Base-by-base conservation (phyloP, 1,140 invertebrate species). In the Glossosoma conforme region DNA sequence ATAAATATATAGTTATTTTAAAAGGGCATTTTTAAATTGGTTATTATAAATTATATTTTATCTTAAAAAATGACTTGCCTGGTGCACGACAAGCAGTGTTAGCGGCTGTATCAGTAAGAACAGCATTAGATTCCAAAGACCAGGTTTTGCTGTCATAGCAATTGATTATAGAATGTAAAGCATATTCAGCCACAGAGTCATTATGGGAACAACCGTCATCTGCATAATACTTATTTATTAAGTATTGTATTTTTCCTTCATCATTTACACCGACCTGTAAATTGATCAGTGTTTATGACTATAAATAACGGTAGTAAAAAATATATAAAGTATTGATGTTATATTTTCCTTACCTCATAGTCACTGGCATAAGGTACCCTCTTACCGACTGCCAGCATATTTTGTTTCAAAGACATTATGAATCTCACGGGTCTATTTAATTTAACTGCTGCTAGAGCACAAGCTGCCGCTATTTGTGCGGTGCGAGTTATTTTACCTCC, bases 351-450 rank as follows among this genome's bases (percentile, higher is more conserved):
- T 65, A 83, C 81, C 66, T 86, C 82, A 63, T 87, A 87, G 48
- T 82, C 75, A 30, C 73, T 69, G 6, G 69, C 68, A 9, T 75
- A 74, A 0, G 80, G 70, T 17, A 70, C 60, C 54, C 86, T 66
- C 62, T 86, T 86, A 1, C 87, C 87, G 1, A 81, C 58, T 5
- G 76, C 60, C 33, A 69, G 74, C 81, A 87, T 85, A 56, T 83
- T 86, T 28, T 77, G 76, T 60, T 85, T 75, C 35, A 87, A 67
- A 2, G 80, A 69, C 62, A 85, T 42, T 10, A 73, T 52, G 37
- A 75, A 68, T 44, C 70, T 62, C 49, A 70, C 73, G 4, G 69
- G 64, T 48, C 62, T 68, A 22, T 68, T 66, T 15, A 60, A 56
- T 13, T 66, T 57, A 46, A 66, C 61, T 4, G 67, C 60, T 0